phyloP scores from a whole-genome alignment of 2,113 vertebrate genomes.

The Epinephelus moara region DNA sequence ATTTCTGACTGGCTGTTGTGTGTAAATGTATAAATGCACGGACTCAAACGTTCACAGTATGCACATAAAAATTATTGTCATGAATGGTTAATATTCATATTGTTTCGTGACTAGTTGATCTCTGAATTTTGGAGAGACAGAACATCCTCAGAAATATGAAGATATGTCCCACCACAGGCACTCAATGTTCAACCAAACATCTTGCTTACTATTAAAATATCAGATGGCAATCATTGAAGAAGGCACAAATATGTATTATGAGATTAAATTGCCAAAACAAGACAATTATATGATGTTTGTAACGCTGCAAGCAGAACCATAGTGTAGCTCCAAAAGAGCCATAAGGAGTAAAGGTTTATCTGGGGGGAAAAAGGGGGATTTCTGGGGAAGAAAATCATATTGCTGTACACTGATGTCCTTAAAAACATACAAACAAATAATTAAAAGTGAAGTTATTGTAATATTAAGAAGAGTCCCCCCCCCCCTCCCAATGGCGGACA shows the following conservation, averaged over 20 bases:
- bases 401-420: slow-evolving; percentile 80
- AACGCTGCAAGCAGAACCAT: slow-evolving; percentile 57
- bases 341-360: slow-evolving; percentile 39
- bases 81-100: slow-evolving; percentile 20
- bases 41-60: slow-evolving; percentile 58
- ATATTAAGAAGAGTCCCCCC: slow-evolving; percentile 80
- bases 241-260: slow-evolving; percentile 56
- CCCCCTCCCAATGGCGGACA: slow-evolving; percentile 68
- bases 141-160: slow-evolving; percentile 62
- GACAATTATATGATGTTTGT: slow-evolving; percentile 63
- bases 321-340: slow-evolving; percentile 55
- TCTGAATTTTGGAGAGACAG: slow-evolving; percentile 33
- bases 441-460: slow-evolving; percentile 85
- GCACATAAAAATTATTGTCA: slow-evolving; percentile 15
- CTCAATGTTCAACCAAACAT: slow-evolving; percentile 39
- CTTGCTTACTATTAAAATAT: not conserved
- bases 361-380: slow-evolving; percentile 40
- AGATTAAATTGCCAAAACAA: slow-evolving; percentile 55
- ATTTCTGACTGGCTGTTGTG: slow-evolving; percentile 18
- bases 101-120: slow-evolving; percentile 32
- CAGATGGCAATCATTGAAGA: slow-evolving; percentile 45
- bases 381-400: slow-evolving; percentile 65
- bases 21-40: slow-evolving; percentile 32
- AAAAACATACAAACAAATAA: slow-evolving; percentile 78
- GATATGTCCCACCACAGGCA: slow-evolving; percentile 53